Percentiles rank a stretch among this genome's conserved stretches.
Conservation (phyloP, 2,888 invertebrate species). For the Acronicta aceris region DNA sequence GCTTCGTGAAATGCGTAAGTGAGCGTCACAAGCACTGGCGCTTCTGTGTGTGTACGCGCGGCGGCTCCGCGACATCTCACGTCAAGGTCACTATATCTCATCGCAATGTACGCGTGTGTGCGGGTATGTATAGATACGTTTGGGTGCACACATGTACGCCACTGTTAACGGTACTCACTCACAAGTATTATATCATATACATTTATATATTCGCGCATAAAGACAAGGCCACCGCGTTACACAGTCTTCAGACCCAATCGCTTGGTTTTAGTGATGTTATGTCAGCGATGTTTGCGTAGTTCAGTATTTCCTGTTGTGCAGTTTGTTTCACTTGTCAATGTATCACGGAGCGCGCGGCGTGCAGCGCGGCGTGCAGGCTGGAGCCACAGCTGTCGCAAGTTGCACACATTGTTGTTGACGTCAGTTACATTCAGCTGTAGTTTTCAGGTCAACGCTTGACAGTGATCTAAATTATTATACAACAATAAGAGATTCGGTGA, state of each 20-base stretch:
- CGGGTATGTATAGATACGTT: background rate
- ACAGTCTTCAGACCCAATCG: background rate
- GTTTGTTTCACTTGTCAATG: too few relatives aligned
- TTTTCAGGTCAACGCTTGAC: background rate
- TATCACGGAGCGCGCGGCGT: too few relatives aligned
- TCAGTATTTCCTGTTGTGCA: background rate
- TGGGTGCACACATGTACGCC: background rate
- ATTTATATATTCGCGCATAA: conserved; percentile 2
- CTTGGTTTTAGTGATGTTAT: background rate
- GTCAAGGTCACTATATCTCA: conserved; percentile 22
- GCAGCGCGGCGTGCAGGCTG: too few relatives aligned
- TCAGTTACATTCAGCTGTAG: background rate
- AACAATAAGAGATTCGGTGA: background rate
- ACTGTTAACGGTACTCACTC: conserved; percentile 4
- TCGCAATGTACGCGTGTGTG: background rate
- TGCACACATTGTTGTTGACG: background rate
- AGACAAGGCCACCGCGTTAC: conserved; percentile 3
- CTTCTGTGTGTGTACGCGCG: conserved; percentile 1
- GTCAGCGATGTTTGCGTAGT: background rate
- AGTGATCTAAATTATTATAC: conserved; percentile 1
- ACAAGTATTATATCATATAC: background rate
- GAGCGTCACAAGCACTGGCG: background rate
- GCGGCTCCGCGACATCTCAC: conserved; percentile 1
- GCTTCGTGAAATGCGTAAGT: too few relatives aligned
- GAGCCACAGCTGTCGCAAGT: background rate